Percentiles rank a stretch among this genome's conserved stretches.
Conservation (phyloP, 2,113 vertebrate genomes). For the Oreochromis tanganicae region DNA sequence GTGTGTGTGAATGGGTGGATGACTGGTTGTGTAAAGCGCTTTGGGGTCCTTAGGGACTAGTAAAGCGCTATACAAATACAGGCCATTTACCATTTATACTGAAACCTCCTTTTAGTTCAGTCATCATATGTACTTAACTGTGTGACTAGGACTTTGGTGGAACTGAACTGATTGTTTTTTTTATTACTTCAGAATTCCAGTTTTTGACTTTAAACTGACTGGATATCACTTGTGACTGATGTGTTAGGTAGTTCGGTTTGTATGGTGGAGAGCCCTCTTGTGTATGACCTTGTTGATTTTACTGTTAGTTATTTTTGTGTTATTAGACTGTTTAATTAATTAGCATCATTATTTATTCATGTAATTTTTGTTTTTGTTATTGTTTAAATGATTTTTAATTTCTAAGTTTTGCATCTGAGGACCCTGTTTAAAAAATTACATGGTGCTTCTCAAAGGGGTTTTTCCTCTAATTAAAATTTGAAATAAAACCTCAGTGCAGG, state of each 20-base stretch:
- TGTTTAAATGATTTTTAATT: not conserved
- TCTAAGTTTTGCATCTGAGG: not conserved
- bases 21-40: too few species aligned
- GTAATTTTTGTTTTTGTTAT: not conserved
- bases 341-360: not conserved
- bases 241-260: not conserved
- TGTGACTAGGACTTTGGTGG: not conserved
- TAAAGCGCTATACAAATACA: too few species aligned
- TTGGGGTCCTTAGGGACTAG: too few species aligned
- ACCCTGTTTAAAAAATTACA: not conserved
- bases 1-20: too few species aligned
- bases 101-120: not conserved
- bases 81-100: not conserved
- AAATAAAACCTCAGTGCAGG: not conserved
- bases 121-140: not conserved
- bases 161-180: not conserved
- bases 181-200: not conserved
- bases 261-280: not conserved
- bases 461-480: not conserved
- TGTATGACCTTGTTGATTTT: not conserved
- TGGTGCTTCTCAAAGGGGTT: not conserved
- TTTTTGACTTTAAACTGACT: not conserved
- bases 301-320: not conserved
- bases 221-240: not conserved
- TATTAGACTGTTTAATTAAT: not conserved